Evolutionary conservation across 2,888 invertebrate genomes (phyloP).

Genomic region (Ormyrus rosae): DNA sequence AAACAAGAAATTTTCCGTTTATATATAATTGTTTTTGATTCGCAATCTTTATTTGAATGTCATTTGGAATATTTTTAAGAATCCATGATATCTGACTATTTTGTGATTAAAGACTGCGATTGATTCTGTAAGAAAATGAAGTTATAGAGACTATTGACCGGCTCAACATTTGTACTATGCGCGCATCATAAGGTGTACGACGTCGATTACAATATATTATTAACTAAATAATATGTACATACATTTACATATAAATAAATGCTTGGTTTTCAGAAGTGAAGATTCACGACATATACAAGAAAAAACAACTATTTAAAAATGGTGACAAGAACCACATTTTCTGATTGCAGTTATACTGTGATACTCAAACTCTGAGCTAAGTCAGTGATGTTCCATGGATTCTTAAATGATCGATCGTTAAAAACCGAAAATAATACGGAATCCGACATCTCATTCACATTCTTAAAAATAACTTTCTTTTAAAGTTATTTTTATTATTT

Average conservation of each 20-base stretch:
- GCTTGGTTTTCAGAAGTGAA: constrained; percentile 58
- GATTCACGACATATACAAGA: constrained; percentile 49
- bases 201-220: constrained; percentile 55
- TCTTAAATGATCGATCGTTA: constrained; percentile 62
- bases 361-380: constrained; percentile 31
- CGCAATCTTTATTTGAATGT: constrained; percentile 55
- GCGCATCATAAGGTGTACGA: constrained; percentile 45
- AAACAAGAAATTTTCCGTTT: constrained; percentile 60
- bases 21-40: constrained; percentile 47
- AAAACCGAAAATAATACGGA: constrained; percentile 53
- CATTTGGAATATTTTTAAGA: constrained; percentile 64
- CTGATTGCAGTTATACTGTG: constrained; percentile 18
- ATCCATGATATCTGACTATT: constrained; percentile 64
- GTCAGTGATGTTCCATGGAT: constrained; percentile 62
- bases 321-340: constrained; percentile 2
- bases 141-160: constrained; percentile 45
- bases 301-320: constrained; percentile 40
- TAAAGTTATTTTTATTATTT: constrained; percentile 49
- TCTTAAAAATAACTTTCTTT: constrained; percentile 40
- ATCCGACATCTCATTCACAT: constrained; percentile 40
- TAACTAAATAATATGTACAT: constrained; percentile 66
- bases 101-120: constrained; percentile 46
- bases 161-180: constrained; percentile 55
- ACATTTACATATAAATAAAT: constrained; percentile 66
- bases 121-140: constrained; percentile 36